Evolutionary conservation across 2,797 vertebrate genomes (phyloP), one percentile per base, ranked within the genome.

Genomic region (Hippocampus kuda): DNA sequence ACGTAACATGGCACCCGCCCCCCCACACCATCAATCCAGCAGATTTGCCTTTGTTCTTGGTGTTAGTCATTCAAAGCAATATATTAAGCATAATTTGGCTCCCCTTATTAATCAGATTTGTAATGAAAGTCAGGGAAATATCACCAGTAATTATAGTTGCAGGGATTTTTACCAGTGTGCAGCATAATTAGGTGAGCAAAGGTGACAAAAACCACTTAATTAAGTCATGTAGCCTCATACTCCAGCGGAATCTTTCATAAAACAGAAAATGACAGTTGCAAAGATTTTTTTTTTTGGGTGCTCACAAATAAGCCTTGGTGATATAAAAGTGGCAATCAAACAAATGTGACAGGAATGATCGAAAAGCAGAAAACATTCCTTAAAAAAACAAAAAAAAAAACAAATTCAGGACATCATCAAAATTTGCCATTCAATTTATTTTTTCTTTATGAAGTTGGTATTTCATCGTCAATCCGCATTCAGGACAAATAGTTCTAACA

Each of bases 91-190:
- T 56, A 61, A 83, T 77, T 75, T 67, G 26, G 69, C 77, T 72
- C 77, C 74, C 56, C 70, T 61, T 84, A 78, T 84, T 88, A 88
- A 86, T 80, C 82, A 79, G 78, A 77, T 76, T 83, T 78, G 74
- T 85, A 88, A 90, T 86, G 85, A 88, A 87, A 86, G 82, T 86
- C 79, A 87, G 79, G 77, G 82, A 77, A 86, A 87, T 88, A 87
- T 87, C 77, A 77, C 76, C 72, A 77, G 80, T 89, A 87, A 87
- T 89, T 87, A 85, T 69, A 85, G 75, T 81, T 42, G 26, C 69
- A 38, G 16, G 30, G 80, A 77, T 77, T 75, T 22, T 68, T 83
- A 74, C 57, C 64, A 78, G 63, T 76, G 76, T 81, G 82, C 72
- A 72, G 70, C 74, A 68, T 86, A 86, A 87, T 89, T 86, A 85